A percentile compares a stretch with the other conserved stretches of the same genome.
Evolutionary conservation across 1,140 invertebrate genomes (phyloP).

Genomic region (Anastatus disparis): DNA sequence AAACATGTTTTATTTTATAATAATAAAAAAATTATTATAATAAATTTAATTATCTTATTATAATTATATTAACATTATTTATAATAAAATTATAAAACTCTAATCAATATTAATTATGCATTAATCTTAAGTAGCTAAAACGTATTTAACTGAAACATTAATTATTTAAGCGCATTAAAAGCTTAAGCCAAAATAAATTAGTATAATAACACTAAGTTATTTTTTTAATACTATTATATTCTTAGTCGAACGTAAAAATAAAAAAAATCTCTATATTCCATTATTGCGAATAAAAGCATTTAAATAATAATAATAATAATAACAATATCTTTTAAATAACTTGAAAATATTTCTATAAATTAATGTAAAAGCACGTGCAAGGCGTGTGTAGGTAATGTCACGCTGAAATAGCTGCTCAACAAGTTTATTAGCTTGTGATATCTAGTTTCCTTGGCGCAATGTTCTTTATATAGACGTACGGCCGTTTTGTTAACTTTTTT

Average conservation of each 20-base stretch:
- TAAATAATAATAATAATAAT: too few species aligned
- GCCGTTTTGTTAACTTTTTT: conserved; percentile 10
- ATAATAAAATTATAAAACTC: too few species aligned
- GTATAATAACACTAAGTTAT: neutral
- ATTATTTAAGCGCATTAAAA: neutral
- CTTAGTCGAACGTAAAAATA: neutral
- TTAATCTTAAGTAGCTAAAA: neutral
- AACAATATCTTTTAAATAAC: too few species aligned
- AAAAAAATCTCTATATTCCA: too few species aligned
- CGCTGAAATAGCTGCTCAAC: conserved; percentile 34
- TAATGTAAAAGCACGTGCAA: conserved; percentile 3
- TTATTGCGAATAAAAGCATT: too few species aligned
- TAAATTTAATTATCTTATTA: too few species aligned
- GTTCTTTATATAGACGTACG: conserved; percentile 15
- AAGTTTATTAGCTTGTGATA: conserved; percentile 34
- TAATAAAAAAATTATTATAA: too few species aligned
- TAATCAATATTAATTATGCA: neutral
- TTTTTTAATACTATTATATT: neutral
- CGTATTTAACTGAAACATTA: neutral
- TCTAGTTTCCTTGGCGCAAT: conserved; percentile 19
- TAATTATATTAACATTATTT: too few species aligned
- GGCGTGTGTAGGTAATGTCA: conserved; percentile 17
- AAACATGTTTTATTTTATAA: too few species aligned
- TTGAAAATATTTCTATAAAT: too few species aligned
- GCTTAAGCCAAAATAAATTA: neutral